Evolutionary conservation across 1,140 invertebrate genomes (phyloP).

Genomic region (Chymomyza costata): DNA sequence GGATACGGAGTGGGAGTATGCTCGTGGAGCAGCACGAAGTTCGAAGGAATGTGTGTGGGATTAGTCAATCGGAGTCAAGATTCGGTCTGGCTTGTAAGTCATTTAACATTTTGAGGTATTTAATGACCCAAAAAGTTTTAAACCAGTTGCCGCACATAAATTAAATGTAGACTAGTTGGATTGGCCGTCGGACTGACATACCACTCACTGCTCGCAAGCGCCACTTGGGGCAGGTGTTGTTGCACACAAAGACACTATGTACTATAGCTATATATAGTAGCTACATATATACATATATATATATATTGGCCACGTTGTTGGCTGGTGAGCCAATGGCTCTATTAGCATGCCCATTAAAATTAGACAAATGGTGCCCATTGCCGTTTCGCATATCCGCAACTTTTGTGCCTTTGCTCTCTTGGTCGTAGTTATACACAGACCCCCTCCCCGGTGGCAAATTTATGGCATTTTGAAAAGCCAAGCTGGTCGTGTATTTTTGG

Average conservation of each 20-base stretch:
- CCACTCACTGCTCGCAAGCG: neutral
- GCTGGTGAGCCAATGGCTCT: slow-evolving; percentile 59
- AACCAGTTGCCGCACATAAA: slow-evolving; percentile 64
- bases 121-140: slow-evolving; percentile 60
- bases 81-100: slow-evolving; percentile 47
- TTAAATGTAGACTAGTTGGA: slow-evolving; percentile 61
- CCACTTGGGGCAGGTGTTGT: slow-evolving; percentile 43
- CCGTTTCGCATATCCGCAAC: slow-evolving; percentile 66
- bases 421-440: neutral
- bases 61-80: slow-evolving; percentile 52
- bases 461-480: slow-evolving; percentile 35
- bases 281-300: too few species aligned
- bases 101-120: slow-evolving; percentile 73
- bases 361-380: slow-evolving; percentile 67
- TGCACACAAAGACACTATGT: too few species aligned
- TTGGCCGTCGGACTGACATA: slow-evolving; percentile 9
- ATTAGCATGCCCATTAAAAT: slow-evolving; percentile 73
- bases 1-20: too few species aligned
- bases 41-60: neutral
- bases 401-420: too few species aligned
- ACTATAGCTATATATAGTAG: too few species aligned
- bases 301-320: slow-evolving; percentile 5
- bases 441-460: slow-evolving; percentile 40
- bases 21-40: neutral
- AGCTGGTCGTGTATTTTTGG: slow-evolving; percentile 22